Conservation (phyloP, 2,113 vertebrate species). For the Hemicordylus capensis region DNA sequence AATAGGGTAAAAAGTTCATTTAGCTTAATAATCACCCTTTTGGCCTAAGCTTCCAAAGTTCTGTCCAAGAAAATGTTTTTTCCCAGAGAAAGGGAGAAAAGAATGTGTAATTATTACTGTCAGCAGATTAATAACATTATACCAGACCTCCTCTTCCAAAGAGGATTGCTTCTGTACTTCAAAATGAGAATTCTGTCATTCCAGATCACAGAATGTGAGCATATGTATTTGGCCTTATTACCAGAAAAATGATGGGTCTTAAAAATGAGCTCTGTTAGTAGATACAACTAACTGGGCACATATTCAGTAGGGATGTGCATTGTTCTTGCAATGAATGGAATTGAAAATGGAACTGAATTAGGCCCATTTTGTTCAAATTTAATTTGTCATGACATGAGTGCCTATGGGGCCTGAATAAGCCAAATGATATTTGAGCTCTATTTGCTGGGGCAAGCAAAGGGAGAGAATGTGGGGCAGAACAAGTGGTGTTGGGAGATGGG, state of each 20-base stretch:
- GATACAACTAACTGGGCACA: background rate
- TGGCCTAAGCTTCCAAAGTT: constrained; percentile 18
- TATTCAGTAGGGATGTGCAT: background rate
- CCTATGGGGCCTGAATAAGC: no score
- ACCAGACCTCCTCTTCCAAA: constrained; percentile 12
- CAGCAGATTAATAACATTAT: constrained; percentile 9
- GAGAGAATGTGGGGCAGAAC: no score
- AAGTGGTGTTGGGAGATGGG: no score
- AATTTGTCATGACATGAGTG: no score
- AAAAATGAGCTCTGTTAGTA: background rate
- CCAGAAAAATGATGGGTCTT: background rate
- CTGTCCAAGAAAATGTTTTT: constrained; percentile 4
- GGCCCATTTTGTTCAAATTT: no score
- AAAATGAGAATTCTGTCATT: background rate
- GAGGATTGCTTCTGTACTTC: constrained; percentile 8
- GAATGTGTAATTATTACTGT: constrained; percentile 32
- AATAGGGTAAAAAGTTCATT: constrained; percentile 13
- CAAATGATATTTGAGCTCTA: no score
- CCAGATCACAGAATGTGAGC: background rate
- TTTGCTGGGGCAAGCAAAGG: no score
- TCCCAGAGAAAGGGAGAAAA: constrained; percentile 31
- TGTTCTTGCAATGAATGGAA: no score
- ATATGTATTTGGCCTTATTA: background rate
- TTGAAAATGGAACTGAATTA: no score
- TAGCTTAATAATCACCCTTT: constrained; percentile 22